These are phyloP conservation scores for Phaedon cochleariae DNA, from an alignment of 2,888 invertebrate species.

Conservation along the genomic window DNA sequence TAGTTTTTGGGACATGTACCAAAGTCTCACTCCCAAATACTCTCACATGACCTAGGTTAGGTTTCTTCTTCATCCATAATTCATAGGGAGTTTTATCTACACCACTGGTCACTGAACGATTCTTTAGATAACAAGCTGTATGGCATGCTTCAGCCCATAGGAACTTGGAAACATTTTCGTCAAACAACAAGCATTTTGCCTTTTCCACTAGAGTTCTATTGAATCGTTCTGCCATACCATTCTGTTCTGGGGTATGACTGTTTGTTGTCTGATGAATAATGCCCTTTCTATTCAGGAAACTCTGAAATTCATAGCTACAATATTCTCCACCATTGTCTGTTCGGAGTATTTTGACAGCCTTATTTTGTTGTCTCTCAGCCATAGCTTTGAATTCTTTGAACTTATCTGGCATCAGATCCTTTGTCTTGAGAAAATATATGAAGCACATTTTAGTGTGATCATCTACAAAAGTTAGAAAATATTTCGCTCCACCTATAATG, in stretches of 20 bases:
- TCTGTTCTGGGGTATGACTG: slow-evolving; percentile 48
- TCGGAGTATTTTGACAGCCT: slow-evolving; percentile 46
- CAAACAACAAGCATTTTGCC: slow-evolving; percentile 35
- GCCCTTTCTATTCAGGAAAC: slow-evolving; percentile 32
- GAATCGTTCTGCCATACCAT: slow-evolving; percentile 44
- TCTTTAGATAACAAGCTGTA: slow-evolving; percentile 30
- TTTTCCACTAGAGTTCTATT: slow-evolving; percentile 42
- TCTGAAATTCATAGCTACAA: slow-evolving; percentile 25
- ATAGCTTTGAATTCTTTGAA: slow-evolving; percentile 46
- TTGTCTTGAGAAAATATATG: slow-evolving; percentile 48
- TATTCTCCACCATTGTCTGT: slow-evolving; percentile 46
- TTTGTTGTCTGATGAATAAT: slow-evolving; percentile 47
- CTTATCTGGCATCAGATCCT: slow-evolving; percentile 43
- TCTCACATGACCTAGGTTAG: slow-evolving; percentile 15
- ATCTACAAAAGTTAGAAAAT: slow-evolving; percentile 52
- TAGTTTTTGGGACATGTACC: slow-evolving; percentile 41
- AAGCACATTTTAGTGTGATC: slow-evolving; percentile 47
- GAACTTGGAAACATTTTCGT: slow-evolving; percentile 26
- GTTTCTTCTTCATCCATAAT: slow-evolving; percentile 28
- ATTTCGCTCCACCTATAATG: slow-evolving; percentile 39
- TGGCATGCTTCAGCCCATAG: slow-evolving; percentile 38
- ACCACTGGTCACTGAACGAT: slow-evolving; percentile 24
- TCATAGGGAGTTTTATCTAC: slow-evolving; percentile 30
- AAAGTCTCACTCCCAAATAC: slow-evolving; percentile 36
- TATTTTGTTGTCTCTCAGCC: slow-evolving; percentile 46